These are phyloP conservation scores for Sebastes hopkinsi DNA, from an alignment of 2,797 vertebrate genomes.

Conservation along the genomic window DNA sequence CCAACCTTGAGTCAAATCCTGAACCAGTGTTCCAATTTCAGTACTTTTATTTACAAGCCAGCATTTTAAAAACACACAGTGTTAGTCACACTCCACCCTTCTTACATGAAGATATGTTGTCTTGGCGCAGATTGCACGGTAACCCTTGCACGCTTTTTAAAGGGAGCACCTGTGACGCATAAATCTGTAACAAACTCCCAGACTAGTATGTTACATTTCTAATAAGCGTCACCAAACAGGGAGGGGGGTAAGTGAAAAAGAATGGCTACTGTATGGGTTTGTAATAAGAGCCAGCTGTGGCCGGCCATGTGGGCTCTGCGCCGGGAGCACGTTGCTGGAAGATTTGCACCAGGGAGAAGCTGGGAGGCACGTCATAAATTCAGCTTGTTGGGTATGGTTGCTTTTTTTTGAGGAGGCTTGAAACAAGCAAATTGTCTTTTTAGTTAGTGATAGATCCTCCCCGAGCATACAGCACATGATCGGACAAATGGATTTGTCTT, in stretches of 20 bases:
- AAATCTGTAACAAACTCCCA: constrained; percentile 89
- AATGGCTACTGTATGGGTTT: constrained; percentile 89
- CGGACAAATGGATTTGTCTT: constrained; percentile 6
- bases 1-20: background rate
- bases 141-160: constrained; percentile 72
- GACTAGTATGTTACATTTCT: constrained; percentile 90
- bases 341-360: constrained; percentile 75
- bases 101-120: constrained; percentile 26
- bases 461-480: constrained; percentile 22
- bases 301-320: constrained; percentile 74
- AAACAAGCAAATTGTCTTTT: constrained; percentile 73
- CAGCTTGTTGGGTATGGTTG: constrained; percentile 68
- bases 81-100: constrained; percentile 1
- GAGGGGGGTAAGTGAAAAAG: constrained; percentile 89
- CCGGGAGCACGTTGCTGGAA: constrained; percentile 64
- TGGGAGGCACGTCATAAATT: constrained; percentile 79
- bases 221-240: constrained; percentile 88
- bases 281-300: constrained; percentile 97
- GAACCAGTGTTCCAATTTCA: constrained; percentile 7
- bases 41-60: background rate
- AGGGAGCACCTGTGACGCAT: constrained; percentile 87
- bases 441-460: constrained; percentile 50
- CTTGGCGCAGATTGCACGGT: constrained; percentile 13
- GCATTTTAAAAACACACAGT: background rate
- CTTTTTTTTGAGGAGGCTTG: constrained; percentile 35